A percentile compares a stretch with the other conserved stretches of the same genome.
Conservation (phyloP, 2,113 vertebrate species). For the Tangachromis dhanisi region DNA sequence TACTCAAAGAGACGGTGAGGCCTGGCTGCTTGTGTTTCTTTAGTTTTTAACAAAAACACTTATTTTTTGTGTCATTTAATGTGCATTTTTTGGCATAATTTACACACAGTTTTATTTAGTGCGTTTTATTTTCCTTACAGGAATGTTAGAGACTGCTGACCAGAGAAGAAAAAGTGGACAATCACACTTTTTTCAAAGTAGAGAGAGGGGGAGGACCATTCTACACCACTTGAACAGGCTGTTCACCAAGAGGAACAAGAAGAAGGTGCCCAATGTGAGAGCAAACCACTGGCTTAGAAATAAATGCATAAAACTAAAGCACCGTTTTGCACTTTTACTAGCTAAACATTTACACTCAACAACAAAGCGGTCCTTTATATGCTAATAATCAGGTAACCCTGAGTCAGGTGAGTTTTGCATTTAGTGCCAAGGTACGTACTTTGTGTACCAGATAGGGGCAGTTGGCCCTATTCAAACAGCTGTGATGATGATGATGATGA, state of each 20-base stretch:
- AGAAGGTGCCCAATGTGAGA: conserved; percentile 82
- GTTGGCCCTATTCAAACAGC: neutral
- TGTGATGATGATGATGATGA: neutral
- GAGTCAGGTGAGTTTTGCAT: neutral
- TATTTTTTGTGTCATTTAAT: neutral
- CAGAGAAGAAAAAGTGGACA: conserved; percentile 67
- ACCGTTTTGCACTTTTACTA: neutral
- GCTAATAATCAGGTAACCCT: neutral
- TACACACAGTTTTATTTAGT: neutral
- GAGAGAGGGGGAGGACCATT: conserved; percentile 70
- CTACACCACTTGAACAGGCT: conserved; percentile 78
- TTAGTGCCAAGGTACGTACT: neutral
- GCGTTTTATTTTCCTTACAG: neutral
- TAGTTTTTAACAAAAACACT: neutral
- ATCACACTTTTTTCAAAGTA: conserved; percentile 69
- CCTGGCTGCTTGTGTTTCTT: neutral
- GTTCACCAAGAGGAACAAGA: conserved; percentile 72
- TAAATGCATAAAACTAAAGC: neutral
- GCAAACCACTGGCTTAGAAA: neutral
- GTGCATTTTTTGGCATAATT: neutral
- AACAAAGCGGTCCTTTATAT: neutral
- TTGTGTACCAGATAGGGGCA: neutral
- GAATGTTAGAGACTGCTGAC: conserved; percentile 60
- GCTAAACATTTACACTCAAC: neutral
- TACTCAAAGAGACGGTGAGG: conserved; percentile 75